Conservation (phyloP, 2,888 invertebrate species). For the Acleris cristana region DNA sequence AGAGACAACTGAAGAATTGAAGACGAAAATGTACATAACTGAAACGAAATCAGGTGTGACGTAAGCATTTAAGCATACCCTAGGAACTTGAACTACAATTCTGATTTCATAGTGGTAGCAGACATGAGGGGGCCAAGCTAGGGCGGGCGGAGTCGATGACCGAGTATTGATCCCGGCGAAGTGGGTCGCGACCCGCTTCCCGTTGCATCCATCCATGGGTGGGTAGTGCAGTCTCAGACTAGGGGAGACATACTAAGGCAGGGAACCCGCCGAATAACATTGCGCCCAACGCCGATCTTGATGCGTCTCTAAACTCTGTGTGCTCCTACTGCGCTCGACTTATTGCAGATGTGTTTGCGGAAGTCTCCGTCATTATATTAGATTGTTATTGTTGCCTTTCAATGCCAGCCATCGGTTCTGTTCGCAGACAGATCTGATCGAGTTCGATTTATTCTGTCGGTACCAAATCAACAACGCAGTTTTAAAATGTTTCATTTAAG, state of each 20-base stretch:
- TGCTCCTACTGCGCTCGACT: conserved; percentile 19
- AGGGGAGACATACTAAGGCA: conserved; percentile 7
- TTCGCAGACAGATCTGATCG: conserved; percentile 3
- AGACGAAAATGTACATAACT: background rate
- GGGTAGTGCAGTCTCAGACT: conserved; percentile 58
- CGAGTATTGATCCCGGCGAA: conserved; percentile 80
- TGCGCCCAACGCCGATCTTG: conserved; percentile 18
- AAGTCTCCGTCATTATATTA: conserved; percentile 28
- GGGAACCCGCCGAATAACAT: conserved; percentile 17
- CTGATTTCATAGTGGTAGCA: conserved; percentile 44
- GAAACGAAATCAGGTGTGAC: background rate
- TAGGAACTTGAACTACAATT: conserved; percentile 32
- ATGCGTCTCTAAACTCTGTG: conserved; percentile 17
- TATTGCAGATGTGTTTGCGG: conserved; percentile 24
- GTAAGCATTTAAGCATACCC: conserved; percentile 5
- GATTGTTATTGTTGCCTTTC: conserved; percentile 34
- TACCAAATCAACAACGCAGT: background rate
- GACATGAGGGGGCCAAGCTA: conserved; percentile 54
- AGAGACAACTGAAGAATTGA: background rate
- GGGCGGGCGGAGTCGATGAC: conserved; percentile 78
- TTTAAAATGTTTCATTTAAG: background rate
- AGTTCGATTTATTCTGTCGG: conserved; percentile 5
- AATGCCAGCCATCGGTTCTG: conserved; percentile 17
- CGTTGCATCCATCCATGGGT: conserved; percentile 69
- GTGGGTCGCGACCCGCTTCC: conserved; percentile 80